A percentile compares a stretch with the other conserved stretches of the same genome.
phyloP scores from a whole-genome alignment of 2,797 vertebrate species.

The Erethizon dorsatum region DNA sequence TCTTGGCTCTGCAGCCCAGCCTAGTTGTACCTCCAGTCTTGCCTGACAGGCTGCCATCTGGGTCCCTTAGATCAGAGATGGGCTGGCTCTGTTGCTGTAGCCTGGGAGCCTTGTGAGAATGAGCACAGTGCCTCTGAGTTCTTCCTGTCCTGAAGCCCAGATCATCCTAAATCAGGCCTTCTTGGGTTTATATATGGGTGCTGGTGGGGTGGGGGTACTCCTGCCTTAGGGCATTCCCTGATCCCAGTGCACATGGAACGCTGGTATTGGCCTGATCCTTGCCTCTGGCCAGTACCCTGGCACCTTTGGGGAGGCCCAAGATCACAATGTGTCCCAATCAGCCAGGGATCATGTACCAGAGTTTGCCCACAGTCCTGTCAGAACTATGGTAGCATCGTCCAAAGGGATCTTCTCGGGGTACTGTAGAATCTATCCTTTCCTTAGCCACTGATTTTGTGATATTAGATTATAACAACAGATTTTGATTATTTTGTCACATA shows the following conservation, averaged over 20 bases:
- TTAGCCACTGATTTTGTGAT: neutral
- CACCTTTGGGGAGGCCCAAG: neutral
- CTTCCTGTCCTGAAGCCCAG: neutral
- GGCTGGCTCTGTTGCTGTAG: neutral
- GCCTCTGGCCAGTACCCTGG: neutral
- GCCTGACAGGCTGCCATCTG: neutral
- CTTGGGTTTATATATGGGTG: neutral
- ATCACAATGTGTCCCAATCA: neutral
- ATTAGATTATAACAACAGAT: neutral
- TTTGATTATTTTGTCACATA: conserved; percentile 55
- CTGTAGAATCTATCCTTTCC: neutral
- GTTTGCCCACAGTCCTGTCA: neutral
- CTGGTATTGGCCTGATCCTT: neutral
- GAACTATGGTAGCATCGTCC: neutral
- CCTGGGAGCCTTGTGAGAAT: neutral
- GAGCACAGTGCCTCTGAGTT: conserved; percentile 34
- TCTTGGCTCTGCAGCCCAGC: neutral
- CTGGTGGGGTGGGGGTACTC: neutral
- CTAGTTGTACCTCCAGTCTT: neutral
- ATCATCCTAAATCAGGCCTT: neutral
- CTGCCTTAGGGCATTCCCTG: neutral
- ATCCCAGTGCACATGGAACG: neutral
- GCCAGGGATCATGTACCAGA: neutral
- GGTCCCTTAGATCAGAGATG: neutral
- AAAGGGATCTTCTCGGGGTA: neutral